phyloP scores from a whole-genome alignment of 2,113 vertebrate genomes.

The Pelmatolapia mariae region DNA sequence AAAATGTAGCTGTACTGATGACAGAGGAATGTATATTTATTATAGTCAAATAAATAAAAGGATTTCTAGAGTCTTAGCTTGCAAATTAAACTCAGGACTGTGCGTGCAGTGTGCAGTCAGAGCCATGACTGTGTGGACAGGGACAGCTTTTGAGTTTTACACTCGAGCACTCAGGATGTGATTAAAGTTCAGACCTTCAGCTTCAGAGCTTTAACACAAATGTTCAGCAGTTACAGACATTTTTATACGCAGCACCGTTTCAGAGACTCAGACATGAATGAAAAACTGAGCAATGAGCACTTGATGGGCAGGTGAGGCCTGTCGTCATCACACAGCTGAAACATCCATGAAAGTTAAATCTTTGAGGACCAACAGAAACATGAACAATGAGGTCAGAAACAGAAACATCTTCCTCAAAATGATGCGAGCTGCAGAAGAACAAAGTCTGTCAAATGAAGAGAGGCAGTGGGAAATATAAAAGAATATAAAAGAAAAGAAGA shows the following conservation, averaged over 20 bases:
- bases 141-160: not conserved
- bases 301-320: not conserved
- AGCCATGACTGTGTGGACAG: not conserved
- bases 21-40: not conserved
- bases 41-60: not conserved
- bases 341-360: not conserved
- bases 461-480: not conserved
- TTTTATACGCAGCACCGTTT: not conserved
- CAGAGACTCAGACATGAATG: accelerated
- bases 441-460: not conserved
- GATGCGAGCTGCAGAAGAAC: not conserved
- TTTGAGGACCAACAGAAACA: not conserved
- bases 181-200: not conserved
- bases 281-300: not conserved
- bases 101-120: not conserved
- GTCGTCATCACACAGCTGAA: not conserved
- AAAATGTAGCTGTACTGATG: not conserved
- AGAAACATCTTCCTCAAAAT: not conserved
- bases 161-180: not conserved
- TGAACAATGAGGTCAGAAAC: too few relatives aligned
- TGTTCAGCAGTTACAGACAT: not conserved
- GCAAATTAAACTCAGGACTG: not conserved
- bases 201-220: not conserved
- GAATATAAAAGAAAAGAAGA: not conserved
- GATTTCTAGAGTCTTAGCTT: not conserved